Percentiles rank a stretch among this genome's conserved stretches.
phyloP scores from a whole-genome alignment of 2,888 invertebrate genomes.

The Oegoconia quadripuncta region DNA sequence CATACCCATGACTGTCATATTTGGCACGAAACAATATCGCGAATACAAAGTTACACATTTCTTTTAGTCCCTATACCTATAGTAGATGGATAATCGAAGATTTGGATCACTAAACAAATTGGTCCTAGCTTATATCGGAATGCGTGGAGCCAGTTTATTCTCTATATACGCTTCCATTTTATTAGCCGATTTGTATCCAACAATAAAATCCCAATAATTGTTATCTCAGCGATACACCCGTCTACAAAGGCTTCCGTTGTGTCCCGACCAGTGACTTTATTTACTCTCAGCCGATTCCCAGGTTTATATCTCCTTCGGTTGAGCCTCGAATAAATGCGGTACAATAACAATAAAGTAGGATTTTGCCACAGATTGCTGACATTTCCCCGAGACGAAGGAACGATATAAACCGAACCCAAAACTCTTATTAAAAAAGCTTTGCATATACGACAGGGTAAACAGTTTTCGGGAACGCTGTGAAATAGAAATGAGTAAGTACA shows the following conservation, averaged over 20 bases:
- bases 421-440: slow-evolving; percentile 69
- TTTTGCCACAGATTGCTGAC: slow-evolving; percentile 69
- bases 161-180: slow-evolving; percentile 26
- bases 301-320: slow-evolving; percentile 61
- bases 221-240: slow-evolving; percentile 56
- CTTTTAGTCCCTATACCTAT: no score
- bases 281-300: slow-evolving; percentile 62
- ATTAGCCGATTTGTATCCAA: slow-evolving; percentile 39
- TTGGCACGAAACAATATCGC: no score
- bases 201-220: slow-evolving; percentile 62
- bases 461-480: slow-evolving; percentile 21
- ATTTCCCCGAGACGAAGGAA: slow-evolving; percentile 63
- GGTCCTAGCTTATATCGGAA: slow-evolving; percentile 6
- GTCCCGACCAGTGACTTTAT: slow-evolving; percentile 51
- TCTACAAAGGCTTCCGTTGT: slow-evolving; percentile 33
- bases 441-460: slow-evolving; percentile 48
- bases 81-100: no score
- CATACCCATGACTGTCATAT: no score
- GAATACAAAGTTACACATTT: no score
- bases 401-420: slow-evolving; percentile 51
- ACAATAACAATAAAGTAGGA: slow-evolving; percentile 73
- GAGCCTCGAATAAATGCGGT: slow-evolving; percentile 65
- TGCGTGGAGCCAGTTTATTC: slow-evolving; percentile 23
- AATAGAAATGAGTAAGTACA: slow-evolving; percentile 2
- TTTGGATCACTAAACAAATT: not conserved